These are phyloP conservation scores for Caenorhabditis afra DNA, from an alignment of 2,888 invertebrate genomes.

Conservation along the genomic window DNA sequence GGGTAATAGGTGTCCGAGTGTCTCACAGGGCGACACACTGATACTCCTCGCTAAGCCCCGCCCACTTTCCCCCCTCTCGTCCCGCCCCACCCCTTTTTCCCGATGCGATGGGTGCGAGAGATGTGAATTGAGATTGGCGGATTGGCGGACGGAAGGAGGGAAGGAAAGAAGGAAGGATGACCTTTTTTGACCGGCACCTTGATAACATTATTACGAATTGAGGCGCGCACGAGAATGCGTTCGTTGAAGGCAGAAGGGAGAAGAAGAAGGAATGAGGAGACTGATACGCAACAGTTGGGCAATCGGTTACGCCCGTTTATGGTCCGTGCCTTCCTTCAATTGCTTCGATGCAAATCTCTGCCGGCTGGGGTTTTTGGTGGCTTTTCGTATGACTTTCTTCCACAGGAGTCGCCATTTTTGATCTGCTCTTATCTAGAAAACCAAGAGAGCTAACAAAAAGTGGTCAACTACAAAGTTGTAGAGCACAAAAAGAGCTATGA, in stretches of 20 bases:
- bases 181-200: conserved; percentile 46
- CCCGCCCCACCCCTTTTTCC: too few relatives aligned
- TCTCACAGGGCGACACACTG: neutral
- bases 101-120: too few relatives aligned
- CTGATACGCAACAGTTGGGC: neutral
- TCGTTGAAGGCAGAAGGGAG: neutral
- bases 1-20: conserved; percentile 13
- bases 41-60: conserved; percentile 4
- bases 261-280: neutral
- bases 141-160: conserved; percentile 1
- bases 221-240: neutral
- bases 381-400: too few relatives aligned
- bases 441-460: too few relatives aligned
- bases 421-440: too few relatives aligned
- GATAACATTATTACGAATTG: conserved; percentile 58
- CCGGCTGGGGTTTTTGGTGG: too few relatives aligned
- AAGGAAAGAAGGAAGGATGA: too few relatives aligned
- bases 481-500: too few relatives aligned
- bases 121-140: conserved; percentile 15
- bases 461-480: too few relatives aligned
- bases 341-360: too few relatives aligned
- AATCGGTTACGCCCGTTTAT: conserved; percentile 34
- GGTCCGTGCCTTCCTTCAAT: too few relatives aligned
- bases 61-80: conserved; percentile 11
- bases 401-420: too few relatives aligned